phyloP scores from a whole-genome alignment of 1,140 invertebrate species.

The Neelides sp. region DNA sequence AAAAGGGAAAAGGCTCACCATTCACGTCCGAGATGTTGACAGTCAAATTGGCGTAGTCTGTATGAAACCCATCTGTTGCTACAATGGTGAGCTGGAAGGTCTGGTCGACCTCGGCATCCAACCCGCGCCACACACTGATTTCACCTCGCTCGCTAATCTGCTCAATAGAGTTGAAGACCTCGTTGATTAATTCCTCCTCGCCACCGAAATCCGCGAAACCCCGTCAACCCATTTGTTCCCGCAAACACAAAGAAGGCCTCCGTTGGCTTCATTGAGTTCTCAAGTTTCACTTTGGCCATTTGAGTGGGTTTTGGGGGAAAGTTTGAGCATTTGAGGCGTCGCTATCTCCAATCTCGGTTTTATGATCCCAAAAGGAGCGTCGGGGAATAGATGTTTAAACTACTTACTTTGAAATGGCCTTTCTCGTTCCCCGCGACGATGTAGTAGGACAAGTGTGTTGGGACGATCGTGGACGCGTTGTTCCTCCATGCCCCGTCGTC shows the following conservation, averaged over 20 bases:
- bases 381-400: too few species aligned
- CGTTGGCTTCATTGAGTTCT: too few species aligned
- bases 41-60: conserved; percentile 27
- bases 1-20: too few species aligned
- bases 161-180: neutral
- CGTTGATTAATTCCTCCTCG: too few species aligned
- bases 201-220: too few species aligned
- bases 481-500: conserved; percentile 18
- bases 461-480: conserved; percentile 13
- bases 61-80: conserved; percentile 28
- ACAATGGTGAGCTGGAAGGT: conserved; percentile 23
- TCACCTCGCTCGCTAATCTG: conserved; percentile 29
- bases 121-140: conserved; percentile 20
- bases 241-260: too few species aligned
- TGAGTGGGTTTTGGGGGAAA: too few species aligned
- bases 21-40: conserved; percentile 29
- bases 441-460: conserved; percentile 26
- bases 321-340: too few species aligned
- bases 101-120: conserved; percentile 27
- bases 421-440: conserved; percentile 28
- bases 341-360: too few species aligned
- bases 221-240: too few species aligned
- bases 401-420: conserved; percentile 28
- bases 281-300: too few species aligned
- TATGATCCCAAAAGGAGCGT: too few species aligned